Evolutionary conservation across 2,113 vertebrate genomes (phyloP), one percentile per base, ranked within the genome.

Genomic region (Plectropomus leopardus): DNA sequence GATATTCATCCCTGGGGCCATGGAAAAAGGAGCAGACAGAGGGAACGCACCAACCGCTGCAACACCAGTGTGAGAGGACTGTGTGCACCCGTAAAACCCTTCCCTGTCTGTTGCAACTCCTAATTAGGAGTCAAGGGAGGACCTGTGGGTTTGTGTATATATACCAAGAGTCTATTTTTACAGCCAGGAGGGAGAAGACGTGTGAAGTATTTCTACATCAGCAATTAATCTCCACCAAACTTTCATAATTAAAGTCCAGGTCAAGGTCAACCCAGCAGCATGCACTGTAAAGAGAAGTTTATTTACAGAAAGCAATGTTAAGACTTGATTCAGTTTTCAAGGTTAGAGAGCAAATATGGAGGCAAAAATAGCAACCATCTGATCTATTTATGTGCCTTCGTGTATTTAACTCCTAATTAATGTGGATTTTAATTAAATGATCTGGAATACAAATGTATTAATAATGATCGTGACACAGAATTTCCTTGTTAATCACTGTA

Each of bases 71-170:
- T 26, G 19, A 66, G 75, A 70, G 72, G 69, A 44, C 75, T 8
- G 5, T 48, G 70, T 70, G 53, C 60, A 72, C 67, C 77, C 24
- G 50, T 77, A 59, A 87, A 89, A 83, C 84, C 81, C 81, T 80
- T 78, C 63, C 75, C 44, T 67, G 51, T 83, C 55, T 84, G 57
- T 11, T 76, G 45, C 59, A 55, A 32, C 16, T 48, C 32, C 78
- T 90, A 90, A 94, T 92, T 78, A 91, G 89, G 85, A 89, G 82
- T 73, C 89, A 76, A 63, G 87, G 90, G 90, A 92, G 57, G 53
- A 66, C 50, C 79, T 45, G 50, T 73, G 81, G 72, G 61, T 69
- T 48, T 78, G 60, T 30, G 64, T 63, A 24, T 17, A 61, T 54
- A 66, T 28, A 74, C 47, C 44, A 23, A n/a, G 24, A 59, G 34